These are phyloP conservation scores for Eretmocerus hayati DNA, from an alignment of 2,888 invertebrate species.

Conservation along the genomic window DNA sequence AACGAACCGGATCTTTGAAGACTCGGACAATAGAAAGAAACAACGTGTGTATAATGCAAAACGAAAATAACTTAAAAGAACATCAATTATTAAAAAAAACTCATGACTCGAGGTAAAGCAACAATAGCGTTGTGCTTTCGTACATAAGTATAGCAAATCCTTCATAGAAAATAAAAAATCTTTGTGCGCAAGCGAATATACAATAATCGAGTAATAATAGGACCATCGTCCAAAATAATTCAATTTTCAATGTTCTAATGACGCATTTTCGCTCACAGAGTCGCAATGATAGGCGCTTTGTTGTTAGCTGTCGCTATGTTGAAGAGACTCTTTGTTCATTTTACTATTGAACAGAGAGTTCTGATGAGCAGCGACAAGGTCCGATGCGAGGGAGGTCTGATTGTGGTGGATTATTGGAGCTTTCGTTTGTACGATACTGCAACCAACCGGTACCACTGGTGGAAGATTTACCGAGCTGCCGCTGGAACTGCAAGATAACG, in stretches of 20 bases:
- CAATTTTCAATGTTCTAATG: background rate
- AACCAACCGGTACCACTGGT: constrained; percentile 42
- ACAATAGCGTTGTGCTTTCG: too few species aligned
- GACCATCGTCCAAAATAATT: too few species aligned
- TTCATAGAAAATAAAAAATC: too few species aligned
- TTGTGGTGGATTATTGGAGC: constrained; percentile 40
- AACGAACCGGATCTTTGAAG: too few species aligned
- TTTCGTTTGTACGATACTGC: constrained; percentile 40
- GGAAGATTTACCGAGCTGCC: constrained; percentile 39
- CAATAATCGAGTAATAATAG: too few species aligned
- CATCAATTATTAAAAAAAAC: too few species aligned
- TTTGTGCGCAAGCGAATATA: too few species aligned
- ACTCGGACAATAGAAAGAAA: too few species aligned
- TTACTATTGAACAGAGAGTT: constrained; percentile 33
- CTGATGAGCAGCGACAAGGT: constrained; percentile 33
- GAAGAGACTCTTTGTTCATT: constrained; percentile 32
- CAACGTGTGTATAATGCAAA: too few species aligned
- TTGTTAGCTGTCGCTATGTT: constrained; percentile 43
- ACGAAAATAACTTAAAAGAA: too few species aligned
- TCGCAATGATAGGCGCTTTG: constrained; percentile 18
- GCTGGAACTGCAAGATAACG: constrained; percentile 32
- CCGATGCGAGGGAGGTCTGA: constrained; percentile 32
- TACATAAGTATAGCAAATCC: too few species aligned
- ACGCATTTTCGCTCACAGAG: background rate
- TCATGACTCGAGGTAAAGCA: too few species aligned